Evolutionary conservation across 2,888 invertebrate genomes (phyloP).

Genomic region (Formica aserva): DNA sequence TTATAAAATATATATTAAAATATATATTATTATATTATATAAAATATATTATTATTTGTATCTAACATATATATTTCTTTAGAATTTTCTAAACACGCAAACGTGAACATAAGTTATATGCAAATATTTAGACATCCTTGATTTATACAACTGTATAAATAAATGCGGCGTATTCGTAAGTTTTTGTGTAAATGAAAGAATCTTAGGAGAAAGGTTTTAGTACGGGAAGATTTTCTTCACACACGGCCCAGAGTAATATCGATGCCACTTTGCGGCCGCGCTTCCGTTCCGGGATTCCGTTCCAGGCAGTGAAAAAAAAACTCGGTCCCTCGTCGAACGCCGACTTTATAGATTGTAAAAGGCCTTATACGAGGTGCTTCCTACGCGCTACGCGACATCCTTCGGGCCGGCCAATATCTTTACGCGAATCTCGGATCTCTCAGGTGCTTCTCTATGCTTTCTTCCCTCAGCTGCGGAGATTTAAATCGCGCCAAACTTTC

Average conservation of each 20-base stretch:
- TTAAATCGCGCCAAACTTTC: slow-evolving; percentile 69
- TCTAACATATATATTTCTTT: neutral
- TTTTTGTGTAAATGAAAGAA: neutral
- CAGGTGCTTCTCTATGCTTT: slow-evolving; percentile 18
- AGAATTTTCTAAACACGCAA: neutral
- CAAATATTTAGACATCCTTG: neutral
- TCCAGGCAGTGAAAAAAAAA: slow-evolving; percentile 45
- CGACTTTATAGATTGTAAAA: slow-evolving; percentile 76
- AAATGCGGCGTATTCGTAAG: neutral
- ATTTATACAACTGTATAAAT: slow-evolving; percentile 8
- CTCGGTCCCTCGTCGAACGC: slow-evolving; percentile 61
- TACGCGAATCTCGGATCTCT: slow-evolving; percentile 60
- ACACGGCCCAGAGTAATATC: neutral
- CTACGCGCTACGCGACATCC: slow-evolving; percentile 52
- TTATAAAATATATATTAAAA: too few relatives aligned
- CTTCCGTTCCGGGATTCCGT: slow-evolving; percentile 55
- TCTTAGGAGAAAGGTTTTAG: neutral
- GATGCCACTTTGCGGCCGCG: slow-evolving; percentile 59
- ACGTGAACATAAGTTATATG: neutral
- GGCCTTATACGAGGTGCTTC: slow-evolving; percentile 68
- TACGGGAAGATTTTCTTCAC: neutral
- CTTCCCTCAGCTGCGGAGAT: slow-evolving; percentile 26
- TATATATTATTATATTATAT: too few relatives aligned
- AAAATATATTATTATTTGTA: too few relatives aligned
- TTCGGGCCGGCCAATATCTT: slow-evolving; percentile 61